phyloP scores from a whole-genome alignment of 2,888 invertebrate genomes.

The Noctua pronuba region DNA sequence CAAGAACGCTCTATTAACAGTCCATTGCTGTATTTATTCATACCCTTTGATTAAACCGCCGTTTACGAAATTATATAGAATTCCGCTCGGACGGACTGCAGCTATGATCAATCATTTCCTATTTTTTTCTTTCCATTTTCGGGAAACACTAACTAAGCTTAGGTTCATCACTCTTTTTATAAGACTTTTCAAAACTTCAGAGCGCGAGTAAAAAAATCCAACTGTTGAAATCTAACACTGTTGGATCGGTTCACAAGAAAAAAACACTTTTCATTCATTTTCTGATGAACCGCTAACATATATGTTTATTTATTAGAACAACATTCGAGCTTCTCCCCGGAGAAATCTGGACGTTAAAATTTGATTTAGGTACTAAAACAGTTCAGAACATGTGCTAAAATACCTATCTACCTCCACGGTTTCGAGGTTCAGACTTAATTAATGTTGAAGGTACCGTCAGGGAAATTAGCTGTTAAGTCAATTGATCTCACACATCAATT shows the following conservation, averaged over 20 bases:
- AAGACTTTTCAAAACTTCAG: neutral
- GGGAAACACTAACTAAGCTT: neutral
- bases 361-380: slow-evolving; percentile 5
- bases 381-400: neutral
- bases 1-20: too few relatives aligned
- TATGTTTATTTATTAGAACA: neutral
- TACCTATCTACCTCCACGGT: neutral
- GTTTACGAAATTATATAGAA: neutral
- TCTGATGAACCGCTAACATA: neutral
- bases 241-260: neutral
- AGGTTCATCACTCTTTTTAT: neutral
- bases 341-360: slow-evolving; percentile 18
- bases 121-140: neutral
- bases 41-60: slow-evolving; percentile 6
- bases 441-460: neutral
- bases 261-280: neutral
- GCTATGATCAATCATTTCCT: neutral
- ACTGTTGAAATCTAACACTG: neutral
- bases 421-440: neutral
- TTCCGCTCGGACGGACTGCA: neutral
- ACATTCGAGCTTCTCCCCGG: neutral
- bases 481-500: neutral
- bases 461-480: neutral
- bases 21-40: neutral
- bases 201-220: neutral